Percentiles rank a stretch among this genome's conserved stretches.
phyloP scores from a whole-genome alignment of 2,888 invertebrate species.

The Aphidius colemani region DNA sequence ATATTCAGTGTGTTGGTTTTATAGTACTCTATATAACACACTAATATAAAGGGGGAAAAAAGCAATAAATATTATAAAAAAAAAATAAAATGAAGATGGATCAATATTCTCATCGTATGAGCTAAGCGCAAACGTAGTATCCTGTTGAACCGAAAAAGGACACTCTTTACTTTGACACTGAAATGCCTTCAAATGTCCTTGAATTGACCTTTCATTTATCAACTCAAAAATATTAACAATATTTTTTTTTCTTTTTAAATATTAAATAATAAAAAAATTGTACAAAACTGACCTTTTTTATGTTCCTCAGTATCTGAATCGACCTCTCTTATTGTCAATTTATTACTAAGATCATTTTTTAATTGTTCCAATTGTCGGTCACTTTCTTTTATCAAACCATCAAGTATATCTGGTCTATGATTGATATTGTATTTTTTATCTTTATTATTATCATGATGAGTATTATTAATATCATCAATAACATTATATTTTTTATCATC shows the following conservation, averaged over 20 bases:
- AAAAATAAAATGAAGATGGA: conserved; percentile 12
- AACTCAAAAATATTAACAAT: too few relatives aligned
- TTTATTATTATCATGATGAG: not conserved
- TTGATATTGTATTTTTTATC: conserved; percentile 12
- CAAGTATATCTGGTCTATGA: conserved; percentile 49
- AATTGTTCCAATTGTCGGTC: conserved; percentile 47
- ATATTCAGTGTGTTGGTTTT: too few relatives aligned
- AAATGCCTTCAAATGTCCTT: too few relatives aligned
- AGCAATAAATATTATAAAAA: too few relatives aligned
- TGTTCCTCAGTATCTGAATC: conserved; percentile 54
- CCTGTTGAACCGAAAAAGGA: too few relatives aligned
- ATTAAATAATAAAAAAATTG: too few relatives aligned
- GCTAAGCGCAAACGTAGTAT: too few relatives aligned
- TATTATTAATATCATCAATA: too few relatives aligned
- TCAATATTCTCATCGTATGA: not conserved
- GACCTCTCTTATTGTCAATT: conserved; percentile 47
- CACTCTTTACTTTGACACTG: too few relatives aligned
- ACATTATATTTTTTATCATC: too few relatives aligned
- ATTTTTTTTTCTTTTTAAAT: too few relatives aligned
- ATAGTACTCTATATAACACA: not conserved
- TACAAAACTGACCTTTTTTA: conserved; percentile 44
- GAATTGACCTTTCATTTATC: too few relatives aligned
- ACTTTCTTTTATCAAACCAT: conserved; percentile 50
- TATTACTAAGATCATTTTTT: conserved; percentile 37
- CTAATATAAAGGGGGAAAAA: conserved; percentile 5